Evolutionary conservation across 1,140 invertebrate genomes (phyloP), one percentile per base, ranked within the genome.

Genomic region (Schlechtendalia chinensis): DNA sequence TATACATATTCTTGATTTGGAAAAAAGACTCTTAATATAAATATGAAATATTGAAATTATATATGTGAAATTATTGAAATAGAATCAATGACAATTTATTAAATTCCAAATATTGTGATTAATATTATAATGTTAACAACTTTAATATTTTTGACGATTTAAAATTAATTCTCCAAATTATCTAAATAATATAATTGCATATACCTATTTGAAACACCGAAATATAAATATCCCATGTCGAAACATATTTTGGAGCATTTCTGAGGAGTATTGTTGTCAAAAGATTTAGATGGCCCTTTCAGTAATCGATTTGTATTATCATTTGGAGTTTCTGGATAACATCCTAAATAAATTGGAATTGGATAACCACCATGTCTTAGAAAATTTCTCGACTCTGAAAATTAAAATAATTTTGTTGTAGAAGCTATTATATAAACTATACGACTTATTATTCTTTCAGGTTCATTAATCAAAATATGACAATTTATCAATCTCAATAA

Each of bases 201-300:
- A 8, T 74, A 85, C 63, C 59, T 59, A 53, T 53, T 53, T 39
- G 72, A 39, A 11, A 74, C 53, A 22, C 81, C 81, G 19, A 81
- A 67, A 53, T 82, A 81, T 61, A 82, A 22, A 54, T 81, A 82
- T 16, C 82, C 82, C 53, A 58, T 81, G 12, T 50, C 53, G 11
- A 82, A 67, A 82, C 83, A 83, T 19, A 82, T 81, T 69, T 83
- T 82, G 50, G 81, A 47, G 24, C 83, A 83, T 50, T 45, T 63
- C 8, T 74, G 69, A 11, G 83, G 82, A 47, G 54, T 59, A 24
- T 77, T 77, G 16, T 77, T 56, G 17, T 39, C 39, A 17, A 45
- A 16, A 45, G 56, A 14, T 14, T 6, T 14, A 11, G 54, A 19
- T 45, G 32, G 72, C 6, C 54, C 54, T 77, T 77, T 77, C n/a